Base-by-base conservation (phyloP, 2,888 invertebrate species). In the Cosmia trapezina region DNA sequence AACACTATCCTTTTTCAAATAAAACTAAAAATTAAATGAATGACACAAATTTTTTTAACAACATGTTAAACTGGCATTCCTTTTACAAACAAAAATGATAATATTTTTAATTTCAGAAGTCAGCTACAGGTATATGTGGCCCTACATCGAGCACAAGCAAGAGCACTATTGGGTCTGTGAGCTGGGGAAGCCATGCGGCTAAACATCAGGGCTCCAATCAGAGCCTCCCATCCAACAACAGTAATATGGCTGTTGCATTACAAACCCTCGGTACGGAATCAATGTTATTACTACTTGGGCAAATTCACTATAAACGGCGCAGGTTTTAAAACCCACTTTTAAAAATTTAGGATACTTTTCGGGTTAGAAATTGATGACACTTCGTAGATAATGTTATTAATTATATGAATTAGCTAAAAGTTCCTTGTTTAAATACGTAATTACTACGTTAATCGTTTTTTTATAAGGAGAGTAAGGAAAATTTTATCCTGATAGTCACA, bases 111-210 rank as follows among this genome's bases (percentile, higher is more conserved):
- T 81, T 81, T 70, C 80, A 96, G 96, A 94, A 92, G 85, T 91
- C 93, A 53, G 84, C 81, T 37, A 83, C 89, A 60, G 91, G 91
- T 17, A 76, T 92, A 53, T 87, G 91, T 53, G 91, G 88, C 14
- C 83, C 87, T 19, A 83, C 88, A 59, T 93, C 94, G 62, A 94
- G 92, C 73, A 88, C 93, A 41, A 96, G 96, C 81, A 96, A 96
- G 82, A 93, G 93, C 76, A 95, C 94, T 19, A 89, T 93, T 74
- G 93, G 92, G 4, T 94, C 95, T n/a, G 85, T 81, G 0, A 93
- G 94, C 76, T 95, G 93, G 92, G 91, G 89, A 28, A 92, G 90
- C 76, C 91, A 91, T 80, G 82, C 87, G 9, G 86, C 87, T 1
- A 94, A 93, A 81, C 92, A 89, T 37, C 90, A 89, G 56, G 89